Conservation (phyloP, 1,140 invertebrate genomes). For the Uloborus diversus region DNA sequence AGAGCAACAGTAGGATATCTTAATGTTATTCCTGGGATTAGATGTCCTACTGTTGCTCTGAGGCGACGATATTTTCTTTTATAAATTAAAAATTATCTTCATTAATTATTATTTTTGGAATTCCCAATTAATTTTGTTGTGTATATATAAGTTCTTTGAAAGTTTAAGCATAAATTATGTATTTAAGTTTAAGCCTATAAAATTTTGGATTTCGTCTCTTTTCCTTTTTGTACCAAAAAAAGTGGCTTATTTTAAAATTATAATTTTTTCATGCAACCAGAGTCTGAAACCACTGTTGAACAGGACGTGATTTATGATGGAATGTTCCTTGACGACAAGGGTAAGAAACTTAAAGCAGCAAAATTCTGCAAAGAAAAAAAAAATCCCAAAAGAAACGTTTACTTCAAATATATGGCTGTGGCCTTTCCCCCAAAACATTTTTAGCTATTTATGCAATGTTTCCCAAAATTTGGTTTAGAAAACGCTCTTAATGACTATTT, state of each 20-base stretch:
- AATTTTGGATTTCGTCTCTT: too few relatives aligned
- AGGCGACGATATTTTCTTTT: too few relatives aligned
- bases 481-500: too few relatives aligned
- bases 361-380: not conserved
- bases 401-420: conserved; percentile 30
- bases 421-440: conserved; percentile 27
- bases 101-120: not conserved
- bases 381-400: not conserved
- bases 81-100: too few relatives aligned
- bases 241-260: conserved; percentile 31
- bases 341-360: conserved; percentile 14
- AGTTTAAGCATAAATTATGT: not conserved
- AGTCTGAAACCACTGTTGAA: conserved; percentile 51
- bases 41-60: too few relatives aligned
- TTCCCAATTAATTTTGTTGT: not conserved
- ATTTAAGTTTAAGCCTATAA: too few relatives aligned
- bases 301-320: conserved; percentile 47
- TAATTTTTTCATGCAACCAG: conserved; percentile 53
- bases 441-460: too few relatives aligned
- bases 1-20: too few relatives aligned
- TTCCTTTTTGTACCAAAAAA: too few relatives aligned
- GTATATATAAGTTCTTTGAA: not conserved
- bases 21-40: too few relatives aligned
- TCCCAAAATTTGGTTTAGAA: too few relatives aligned
- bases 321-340: conserved; percentile 29